Percentiles rank a stretch among this genome's conserved stretches.
These are phyloP conservation scores for Keiferia lycopersicella DNA, from an alignment of 2,888 invertebrate genomes.

Conservation along the genomic window DNA sequence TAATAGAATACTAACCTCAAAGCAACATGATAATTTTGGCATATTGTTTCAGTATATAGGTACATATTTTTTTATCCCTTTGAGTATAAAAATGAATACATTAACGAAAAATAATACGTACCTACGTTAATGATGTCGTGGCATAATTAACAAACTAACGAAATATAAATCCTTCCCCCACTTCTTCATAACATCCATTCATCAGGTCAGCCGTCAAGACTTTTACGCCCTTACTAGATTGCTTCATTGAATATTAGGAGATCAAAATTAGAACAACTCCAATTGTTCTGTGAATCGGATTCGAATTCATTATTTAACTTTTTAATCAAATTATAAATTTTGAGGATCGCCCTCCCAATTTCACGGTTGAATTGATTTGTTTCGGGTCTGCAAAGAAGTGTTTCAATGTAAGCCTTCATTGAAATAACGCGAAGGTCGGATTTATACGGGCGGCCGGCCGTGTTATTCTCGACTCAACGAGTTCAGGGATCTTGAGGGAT, in stretches of 20 bases:
- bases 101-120: too few species aligned
- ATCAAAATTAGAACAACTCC: constrained; percentile 37
- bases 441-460: constrained; percentile 59
- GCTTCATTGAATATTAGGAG: constrained; percentile 23
- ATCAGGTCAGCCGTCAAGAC: background rate
- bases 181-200: too few species aligned
- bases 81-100: background rate
- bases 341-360: constrained; percentile 71
- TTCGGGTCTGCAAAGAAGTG: constrained; percentile 70
- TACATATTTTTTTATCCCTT: too few species aligned
- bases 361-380: constrained; percentile 72
- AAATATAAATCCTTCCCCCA: too few species aligned
- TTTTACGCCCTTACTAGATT: background rate
- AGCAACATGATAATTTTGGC: too few species aligned
- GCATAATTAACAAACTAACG: too few species aligned
- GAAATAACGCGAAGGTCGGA: constrained; percentile 65
- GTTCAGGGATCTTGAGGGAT: constrained; percentile 48
- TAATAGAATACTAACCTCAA: background rate
- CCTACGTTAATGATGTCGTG: too few species aligned
- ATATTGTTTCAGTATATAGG: too few species aligned
- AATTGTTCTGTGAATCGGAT: constrained; percentile 54
- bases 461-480: constrained; percentile 61
- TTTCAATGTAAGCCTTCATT: constrained; percentile 71
- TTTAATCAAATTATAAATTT: constrained; percentile 73
- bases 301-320: constrained; percentile 69